Evolutionary conservation across 2,888 invertebrate genomes (phyloP), one percentile per base, ranked within the genome.

Genomic region (Aricia artaxerxes): DNA sequence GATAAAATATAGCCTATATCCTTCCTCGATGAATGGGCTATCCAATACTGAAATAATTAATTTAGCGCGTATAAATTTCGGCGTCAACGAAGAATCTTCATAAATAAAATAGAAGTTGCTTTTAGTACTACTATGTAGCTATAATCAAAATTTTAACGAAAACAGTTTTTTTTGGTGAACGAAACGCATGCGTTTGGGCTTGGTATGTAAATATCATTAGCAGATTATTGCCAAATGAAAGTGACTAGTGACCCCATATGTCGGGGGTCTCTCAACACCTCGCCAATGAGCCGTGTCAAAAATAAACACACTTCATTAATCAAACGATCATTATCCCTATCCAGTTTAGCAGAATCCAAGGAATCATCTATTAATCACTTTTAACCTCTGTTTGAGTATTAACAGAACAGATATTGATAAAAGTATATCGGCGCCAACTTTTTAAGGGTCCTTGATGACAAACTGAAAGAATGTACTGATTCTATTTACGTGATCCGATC

Each of bases 251-350:
- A 85, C 85, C 85, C 83, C 91, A 91, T 85, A 84, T 91, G 90
- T 84, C 84, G 81, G 84, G 83, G 84, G 84, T 92, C 92, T 90
- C 88, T 94, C 92, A 84, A 86, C 93, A 88, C 90, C 83, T 89
- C 84, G 83, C 86, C 86, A 91, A 89, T 88, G 87, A 90, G 89
- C 89, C 91, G 88, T 92, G 92, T 90, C 92, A 87, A 87, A 85
- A 85, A 84, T 90, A 92, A 92, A 91, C 90, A 88, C 87, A 85
- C 85, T 91, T 86, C 91, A 94, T 94, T 89, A 94, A 94, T 94
- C 93, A 94, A 90, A 91, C 89, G 92, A 92, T 94, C 92, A 92
- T 86, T 73, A 73, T 73, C 78, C 60, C 31, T 57, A 49, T 11
- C 16, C 57, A 53, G 49, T 73, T 78, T 60, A 61, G 57, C 72